Base-by-base conservation (phyloP, 1,140 invertebrate genomes). In the Cyclargus thomasi region DNA sequence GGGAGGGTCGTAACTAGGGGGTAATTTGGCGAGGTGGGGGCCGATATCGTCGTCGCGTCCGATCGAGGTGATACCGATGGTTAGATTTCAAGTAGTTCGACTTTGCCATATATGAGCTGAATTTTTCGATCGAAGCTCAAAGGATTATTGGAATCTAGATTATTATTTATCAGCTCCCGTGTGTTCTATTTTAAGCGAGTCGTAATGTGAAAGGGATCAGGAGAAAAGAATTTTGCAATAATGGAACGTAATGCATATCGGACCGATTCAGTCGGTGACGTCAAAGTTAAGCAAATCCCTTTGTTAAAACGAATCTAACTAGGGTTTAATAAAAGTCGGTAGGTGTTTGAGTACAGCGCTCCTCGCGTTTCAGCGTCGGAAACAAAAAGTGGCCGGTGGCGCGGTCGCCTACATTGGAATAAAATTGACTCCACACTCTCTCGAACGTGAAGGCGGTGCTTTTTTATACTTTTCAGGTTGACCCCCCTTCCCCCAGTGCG, bases 361-460 rank as follows among this genome's bases (percentile, higher is more conserved):
- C 78, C 79, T 87, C 85, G 83, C 85, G 82, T 86, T 88, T 85
- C 87, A 83, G 77, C 73, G 78, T 82, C 83, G 86, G 87, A 88
- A 90, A 86, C 83, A 88, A 90, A 90, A 90, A 90, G 86, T 88
- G 78, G 86, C 80, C 76, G 80, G 81, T 82, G 82, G 85, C 81
- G 86, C 81, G 87, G 87, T 87, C 83, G 86, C 81, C 87, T 86
- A 86, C 87, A 87, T 90, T 85, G 87, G 87, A 88, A 88, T 90
- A 90, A 90, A 90, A 90, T 88, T 88, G 87, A 88, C 86, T 90
- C 87, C 85, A 87, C 87, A 86, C 85, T 87, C 85, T 87, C 81
- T 87, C 86, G 81, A 85, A 88, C 84, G 86, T 80, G 86, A 88
- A 88, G 86, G 85, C 77, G 81, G 64, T 79, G 81, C 80, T 82